Evolutionary conservation across 2,888 invertebrate genomes (phyloP).

Genomic region (Lathronympha strigana): DNA sequence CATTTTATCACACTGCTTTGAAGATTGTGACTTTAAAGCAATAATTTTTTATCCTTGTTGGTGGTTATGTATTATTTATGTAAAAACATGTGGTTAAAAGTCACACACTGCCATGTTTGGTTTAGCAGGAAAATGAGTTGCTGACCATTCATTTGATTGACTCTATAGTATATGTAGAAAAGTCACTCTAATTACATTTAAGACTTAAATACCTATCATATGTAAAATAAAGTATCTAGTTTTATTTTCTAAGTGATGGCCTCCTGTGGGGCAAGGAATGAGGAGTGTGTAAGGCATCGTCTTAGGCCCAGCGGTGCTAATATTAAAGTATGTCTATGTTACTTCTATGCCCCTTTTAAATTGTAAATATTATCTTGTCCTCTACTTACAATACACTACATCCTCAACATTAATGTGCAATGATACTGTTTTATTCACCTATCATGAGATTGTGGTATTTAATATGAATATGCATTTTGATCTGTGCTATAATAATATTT

Average conservation of each 20-base stretch:
- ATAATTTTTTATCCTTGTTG: conserved; percentile 10
- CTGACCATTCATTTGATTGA: conserved; percentile 1
- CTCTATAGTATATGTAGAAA: conserved; percentile 12
- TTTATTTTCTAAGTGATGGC: conserved; percentile 31
- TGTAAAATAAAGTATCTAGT: conserved; percentile 27
- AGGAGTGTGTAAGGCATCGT: conserved; percentile 28
- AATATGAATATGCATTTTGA: conserved; percentile 21
- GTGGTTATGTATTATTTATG: not conserved
- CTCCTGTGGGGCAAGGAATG: conserved; percentile 15
- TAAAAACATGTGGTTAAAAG: not conserved
- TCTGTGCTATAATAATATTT: conserved; percentile 30
- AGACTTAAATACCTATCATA: conserved; percentile 25
- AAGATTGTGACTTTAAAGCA: conserved; percentile 13
- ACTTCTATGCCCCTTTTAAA: conserved; percentile 27
- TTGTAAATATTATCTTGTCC: conserved; percentile 38
- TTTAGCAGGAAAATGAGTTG: conserved; percentile 8
- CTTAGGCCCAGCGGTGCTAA: conserved; percentile 37
- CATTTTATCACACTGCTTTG: conserved; percentile 29
- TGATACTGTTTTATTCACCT: conserved; percentile 30
- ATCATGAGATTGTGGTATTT: conserved; percentile 35
- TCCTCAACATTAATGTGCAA: conserved; percentile 30
- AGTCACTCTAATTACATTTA: conserved; percentile 22
- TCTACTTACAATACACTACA: conserved; percentile 28
- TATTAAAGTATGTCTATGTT: conserved; percentile 28
- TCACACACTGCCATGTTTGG: conserved; percentile 1